These are phyloP conservation scores for Lordiphosa mommai DNA, from an alignment of 1,140 invertebrate species.

Conservation along the genomic window DNA sequence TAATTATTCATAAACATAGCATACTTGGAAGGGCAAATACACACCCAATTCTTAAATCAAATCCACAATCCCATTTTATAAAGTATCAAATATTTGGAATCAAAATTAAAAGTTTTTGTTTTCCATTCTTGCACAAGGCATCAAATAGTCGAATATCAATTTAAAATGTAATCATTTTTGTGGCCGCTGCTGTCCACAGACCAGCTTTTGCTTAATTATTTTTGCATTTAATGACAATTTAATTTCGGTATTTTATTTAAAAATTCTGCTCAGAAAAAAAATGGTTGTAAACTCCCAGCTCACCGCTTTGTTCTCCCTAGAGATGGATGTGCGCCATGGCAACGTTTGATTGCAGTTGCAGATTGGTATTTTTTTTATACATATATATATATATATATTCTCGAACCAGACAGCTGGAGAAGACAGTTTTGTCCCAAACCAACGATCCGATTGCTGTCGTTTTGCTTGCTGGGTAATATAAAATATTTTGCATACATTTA, in stretches of 20 bases:
- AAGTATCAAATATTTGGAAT: too few relatives aligned
- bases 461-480: constrained; percentile 19
- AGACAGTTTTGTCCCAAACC: constrained; percentile 2
- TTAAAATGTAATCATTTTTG: constrained; percentile 35
- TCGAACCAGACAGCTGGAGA: constrained; percentile 20
- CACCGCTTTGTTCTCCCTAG: not conserved
- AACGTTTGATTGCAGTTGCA: constrained; percentile 46
- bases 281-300: too few relatives aligned
- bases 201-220: constrained; percentile 55
- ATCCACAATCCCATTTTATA: too few relatives aligned
- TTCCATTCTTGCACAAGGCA: not conserved
- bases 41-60: too few relatives aligned
- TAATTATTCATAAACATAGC: too few relatives aligned
- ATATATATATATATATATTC: constrained; percentile 18
- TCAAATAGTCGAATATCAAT: not conserved
- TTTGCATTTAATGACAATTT: constrained; percentile 61
- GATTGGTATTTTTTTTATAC: constrained; percentile 13
- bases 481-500: constrained; percentile 46
- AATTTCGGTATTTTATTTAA: constrained; percentile 41
- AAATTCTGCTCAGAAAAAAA: not conserved
- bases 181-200: constrained; percentile 23
- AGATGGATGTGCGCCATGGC: constrained; percentile 19
- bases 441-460: constrained; percentile 24
- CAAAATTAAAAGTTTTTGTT: too few relatives aligned
- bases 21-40: too few relatives aligned